Percentiles rank a stretch among this genome's conserved stretches.
These are phyloP conservation scores for Felis catus DNA, from an alignment of 2,113 vertebrate species.

Conservation along the genomic window F.catus_Fca126_mat1.0 CM031413.1:51455501-51456000, in stretches of 20 bases:
- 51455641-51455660: neutral
- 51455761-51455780: neutral
- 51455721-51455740: neutral
- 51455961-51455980: neutral
- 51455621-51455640: neutral
- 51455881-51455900: neutral
- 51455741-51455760: neutral
- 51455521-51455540: conserved; percentile 82
- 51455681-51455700: neutral
- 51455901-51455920: neutral
- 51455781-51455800: neutral
- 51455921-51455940: neutral
- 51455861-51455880: neutral
- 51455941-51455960: neutral
- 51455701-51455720: neutral
- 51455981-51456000: neutral
- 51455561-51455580: neutral
- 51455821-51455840: neutral
- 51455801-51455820: neutral
- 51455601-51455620: neutral
- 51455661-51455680: neutral
- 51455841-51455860: neutral
- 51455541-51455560: conserved; percentile 85
- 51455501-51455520: conserved; percentile 85
- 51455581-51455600: accelerated